A percentile compares a stretch with the other conserved stretches of the same genome.
Conservation (phyloP, 2,888 invertebrate genomes). For the Acronicta aceris region DNA sequence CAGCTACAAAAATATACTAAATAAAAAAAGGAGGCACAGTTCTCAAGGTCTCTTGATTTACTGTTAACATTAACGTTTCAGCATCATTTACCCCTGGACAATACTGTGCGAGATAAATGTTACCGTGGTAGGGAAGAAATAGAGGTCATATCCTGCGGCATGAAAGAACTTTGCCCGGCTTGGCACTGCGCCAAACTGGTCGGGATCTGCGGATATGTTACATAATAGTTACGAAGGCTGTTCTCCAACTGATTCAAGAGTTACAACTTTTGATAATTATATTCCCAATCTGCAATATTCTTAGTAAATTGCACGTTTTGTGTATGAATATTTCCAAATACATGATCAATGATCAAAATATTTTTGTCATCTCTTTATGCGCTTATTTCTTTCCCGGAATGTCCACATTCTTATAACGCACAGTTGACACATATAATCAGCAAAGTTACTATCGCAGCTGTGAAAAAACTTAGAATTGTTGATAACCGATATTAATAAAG, state of each 20-base stretch:
- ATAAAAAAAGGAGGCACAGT: slow-evolving; percentile 33
- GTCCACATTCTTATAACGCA: no score
- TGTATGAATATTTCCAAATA: no score
- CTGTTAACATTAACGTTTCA: slow-evolving; percentile 47
- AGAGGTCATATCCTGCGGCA: slow-evolving; percentile 41
- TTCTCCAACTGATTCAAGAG: slow-evolving; percentile 29
- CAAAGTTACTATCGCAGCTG: slow-evolving; percentile 19
- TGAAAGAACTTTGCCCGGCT: slow-evolving; percentile 28
- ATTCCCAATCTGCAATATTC: slow-evolving; percentile 3
- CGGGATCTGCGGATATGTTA: slow-evolving; percentile 48
- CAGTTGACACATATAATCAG: slow-evolving; percentile 2
- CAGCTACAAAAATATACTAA: slow-evolving; percentile 36
- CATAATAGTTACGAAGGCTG: slow-evolving; percentile 52
- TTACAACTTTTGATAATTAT: slow-evolving; percentile 22
- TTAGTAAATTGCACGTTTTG: no score
- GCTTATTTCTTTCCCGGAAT: no score
- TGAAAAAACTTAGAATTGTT: slow-evolving; percentile 11
- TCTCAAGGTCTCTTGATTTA: slow-evolving; percentile 43
- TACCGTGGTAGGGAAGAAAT: slow-evolving; percentile 41
- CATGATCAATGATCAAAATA: no score
- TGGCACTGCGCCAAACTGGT: slow-evolving; percentile 49
- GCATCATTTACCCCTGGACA: slow-evolving; percentile 45
- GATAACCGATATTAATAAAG: slow-evolving; percentile 37
- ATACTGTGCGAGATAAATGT: slow-evolving; percentile 35
- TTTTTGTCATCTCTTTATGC: no score